Percentiles rank a stretch among this genome's conserved stretches.
phyloP scores from a whole-genome alignment of 2,888 invertebrate genomes.

The Drosophila bunnanda region DNA sequence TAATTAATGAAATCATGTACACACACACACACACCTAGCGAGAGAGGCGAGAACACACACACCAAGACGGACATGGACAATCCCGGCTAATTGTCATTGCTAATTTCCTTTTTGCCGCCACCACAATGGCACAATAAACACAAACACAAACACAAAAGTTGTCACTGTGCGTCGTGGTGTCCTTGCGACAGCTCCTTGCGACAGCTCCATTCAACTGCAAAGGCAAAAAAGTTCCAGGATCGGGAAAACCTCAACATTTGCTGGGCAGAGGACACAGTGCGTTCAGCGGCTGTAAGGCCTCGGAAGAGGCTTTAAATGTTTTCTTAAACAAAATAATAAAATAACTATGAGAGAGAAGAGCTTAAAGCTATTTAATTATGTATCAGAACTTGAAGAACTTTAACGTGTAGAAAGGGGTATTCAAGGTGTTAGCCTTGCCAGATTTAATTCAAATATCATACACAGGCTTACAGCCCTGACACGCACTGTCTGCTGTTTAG shows the following conservation, averaged over 20 bases:
- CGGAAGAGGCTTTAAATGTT: background rate
- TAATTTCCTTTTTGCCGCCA: constrained; percentile 61
- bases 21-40: constrained; percentile 28
- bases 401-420: no score
- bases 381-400: no score
- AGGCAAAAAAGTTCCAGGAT: constrained; percentile 26
- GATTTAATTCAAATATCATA: background rate
- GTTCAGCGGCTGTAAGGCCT: background rate
- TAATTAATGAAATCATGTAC: constrained; percentile 69
- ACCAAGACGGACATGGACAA: constrained; percentile 39
- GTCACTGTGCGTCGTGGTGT: background rate
- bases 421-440: background rate
- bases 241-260: constrained; percentile 19
- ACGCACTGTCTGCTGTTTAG: constrained; percentile 22
- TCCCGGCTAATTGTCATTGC: constrained; percentile 64
- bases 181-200: constrained; percentile 30
- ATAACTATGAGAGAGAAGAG: background rate
- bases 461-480: background rate
- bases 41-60: background rate
- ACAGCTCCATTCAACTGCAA: constrained; percentile 46
- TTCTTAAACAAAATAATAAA: background rate
- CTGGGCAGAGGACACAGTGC: constrained; percentile 14
- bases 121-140: constrained; percentile 53
- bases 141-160: constrained; percentile 37
- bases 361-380: background rate